A percentile compares a stretch with the other conserved stretches of the same genome.
These are phyloP conservation scores for Aix galericulata DNA, from an alignment of 2,113 vertebrate species.

Conservation along the genomic window DNA sequence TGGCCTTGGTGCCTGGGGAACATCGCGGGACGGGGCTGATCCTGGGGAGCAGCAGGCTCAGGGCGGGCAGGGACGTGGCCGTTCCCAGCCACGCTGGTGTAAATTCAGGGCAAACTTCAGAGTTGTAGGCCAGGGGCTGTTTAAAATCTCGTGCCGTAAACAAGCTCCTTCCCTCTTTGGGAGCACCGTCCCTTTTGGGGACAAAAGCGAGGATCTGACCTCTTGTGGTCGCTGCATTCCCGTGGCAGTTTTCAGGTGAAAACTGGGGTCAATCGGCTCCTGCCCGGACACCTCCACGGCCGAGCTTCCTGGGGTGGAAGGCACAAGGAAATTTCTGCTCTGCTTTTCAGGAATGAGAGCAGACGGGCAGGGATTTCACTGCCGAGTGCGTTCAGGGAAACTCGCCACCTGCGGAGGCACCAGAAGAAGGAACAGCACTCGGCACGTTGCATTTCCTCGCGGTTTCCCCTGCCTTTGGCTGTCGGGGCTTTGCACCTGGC, in stretches of 20 bases:
- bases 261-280: fast-evolving
- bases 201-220: slow-evolving; percentile 54
- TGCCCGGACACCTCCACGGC: not conserved
- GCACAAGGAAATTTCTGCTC: fast-evolving
- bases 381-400: not conserved
- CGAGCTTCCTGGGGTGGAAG: not conserved
- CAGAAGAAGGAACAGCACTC: fast-evolving
- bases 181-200: not conserved
- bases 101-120: not conserved
- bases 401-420: not conserved
- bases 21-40: not conserved
- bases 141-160: not conserved
- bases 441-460: fast-evolving
- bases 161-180: not conserved
- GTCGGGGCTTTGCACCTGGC: not conserved
- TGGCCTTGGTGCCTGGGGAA: not conserved
- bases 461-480: fast-evolving
- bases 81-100: not conserved
- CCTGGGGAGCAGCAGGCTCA: not conserved
- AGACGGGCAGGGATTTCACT: not conserved
- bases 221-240: slow-evolving; percentile 34
- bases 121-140: not conserved
- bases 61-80: not conserved
- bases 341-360: not conserved
- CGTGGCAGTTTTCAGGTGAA: not conserved